Base-by-base conservation (phyloP, 2,888 invertebrate genomes). In the Rotaria sp. region DNA sequence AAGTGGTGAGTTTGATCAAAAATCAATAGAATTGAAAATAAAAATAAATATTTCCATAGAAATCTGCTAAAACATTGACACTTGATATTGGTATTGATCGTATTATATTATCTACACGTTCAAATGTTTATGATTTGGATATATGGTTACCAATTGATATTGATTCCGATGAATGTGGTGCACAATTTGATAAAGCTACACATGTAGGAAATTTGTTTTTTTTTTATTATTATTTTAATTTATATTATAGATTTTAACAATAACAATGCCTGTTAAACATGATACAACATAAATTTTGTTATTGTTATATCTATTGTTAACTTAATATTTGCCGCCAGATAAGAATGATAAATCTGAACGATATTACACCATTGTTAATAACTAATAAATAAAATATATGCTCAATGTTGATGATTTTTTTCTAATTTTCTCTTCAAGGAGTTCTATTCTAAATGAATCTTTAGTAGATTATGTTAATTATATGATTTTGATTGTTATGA, bases 1-100 rank as follows among this genome's bases (percentile, higher is more conserved):
- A 90, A 89, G 89, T 91, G 87, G 91, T 91, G 88, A 88, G 90
- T 89, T 84, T 50, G 50, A 18, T 50, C 18, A 52, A 52, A 52
- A 52, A 24, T 21, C 52, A 52, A 50, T 18, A 50, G 18, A 50
- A 18, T 18, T 50, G 10, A 13, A 1, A 3, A 15, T 50, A 13
- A 13, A 15, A 5, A 8, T 45, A n/a, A n/a, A 55, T 21, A 13
- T 85, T 86, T 86, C 86, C 88, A 48, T 88, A 91, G 91, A 90
- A 90, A 89, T 88, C 89, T 30, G 89, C 89, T 10, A 89, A 88
- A 80, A 89, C 89, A n/a, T 55, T 91, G 57, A 89, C 88, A 41
- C 88, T 91, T 45, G 91, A 91, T 85, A 87, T 91, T 15, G 91
- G 91, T 24, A 91, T 91, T 86, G 91, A 91, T 87, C 88, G 91